Percentiles rank a stretch among this genome's conserved stretches.
Evolutionary conservation across 2,113 vertebrate species (phyloP).

Genomic region (Psammodynastes pulverulentus): DNA sequence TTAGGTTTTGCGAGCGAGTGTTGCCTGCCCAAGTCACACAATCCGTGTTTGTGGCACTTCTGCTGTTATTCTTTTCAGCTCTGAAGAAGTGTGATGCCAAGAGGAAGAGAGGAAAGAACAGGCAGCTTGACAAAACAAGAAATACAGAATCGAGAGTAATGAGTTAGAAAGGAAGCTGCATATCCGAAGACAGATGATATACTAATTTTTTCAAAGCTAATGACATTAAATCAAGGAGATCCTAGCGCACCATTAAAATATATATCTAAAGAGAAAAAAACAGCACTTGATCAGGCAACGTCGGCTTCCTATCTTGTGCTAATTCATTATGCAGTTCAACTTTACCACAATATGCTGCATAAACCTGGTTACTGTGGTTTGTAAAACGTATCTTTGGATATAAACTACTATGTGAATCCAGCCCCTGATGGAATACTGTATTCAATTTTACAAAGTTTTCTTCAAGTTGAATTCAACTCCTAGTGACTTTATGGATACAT

Average conservation of each 20-base stretch:
- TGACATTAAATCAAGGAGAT: neutral
- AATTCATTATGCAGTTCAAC: neutral
- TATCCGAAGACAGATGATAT: conserved; percentile 21
- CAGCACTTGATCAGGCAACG: neutral
- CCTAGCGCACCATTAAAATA: neutral
- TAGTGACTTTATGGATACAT: neutral
- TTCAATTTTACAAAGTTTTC: neutral
- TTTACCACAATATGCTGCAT: neutral
- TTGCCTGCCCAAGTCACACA: conserved; percentile 47
- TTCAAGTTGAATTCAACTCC: neutral
- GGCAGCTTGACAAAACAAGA: conserved; percentile 13
- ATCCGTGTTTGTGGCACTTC: conserved; percentile 48
- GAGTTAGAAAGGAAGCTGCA: neutral
- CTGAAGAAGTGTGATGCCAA: conserved; percentile 44
- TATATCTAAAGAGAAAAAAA: neutral
- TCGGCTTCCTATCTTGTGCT: neutral
- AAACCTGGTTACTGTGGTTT: neutral
- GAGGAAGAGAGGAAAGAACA: conserved; percentile 29
- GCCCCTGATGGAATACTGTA: neutral
- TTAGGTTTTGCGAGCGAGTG: conserved; percentile 29
- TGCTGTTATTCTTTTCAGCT: conserved; percentile 19
- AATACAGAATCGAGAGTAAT: conserved; percentile 21
- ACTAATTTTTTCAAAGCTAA: conserved; percentile 10
- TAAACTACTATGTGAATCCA: neutral
- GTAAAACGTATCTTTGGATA: neutral